A percentile compares a stretch with the other conserved stretches of the same genome.
Evolutionary conservation across 1,140 invertebrate species (phyloP).

Genomic region (Bombus huntii): DNA sequence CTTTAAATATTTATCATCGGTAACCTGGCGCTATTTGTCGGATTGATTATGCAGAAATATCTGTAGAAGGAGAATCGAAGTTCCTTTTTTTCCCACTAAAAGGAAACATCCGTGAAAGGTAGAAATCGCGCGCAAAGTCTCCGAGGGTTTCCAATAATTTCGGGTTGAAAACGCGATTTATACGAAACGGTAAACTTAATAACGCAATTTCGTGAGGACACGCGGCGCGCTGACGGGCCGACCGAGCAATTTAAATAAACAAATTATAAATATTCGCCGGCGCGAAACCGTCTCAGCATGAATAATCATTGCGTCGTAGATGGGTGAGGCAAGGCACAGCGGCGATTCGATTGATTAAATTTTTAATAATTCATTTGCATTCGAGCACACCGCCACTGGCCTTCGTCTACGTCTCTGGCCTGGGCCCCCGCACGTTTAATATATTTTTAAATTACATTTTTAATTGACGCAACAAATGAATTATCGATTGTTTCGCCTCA

Average conservation of each 20-base stretch:
- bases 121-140: constrained; percentile 52
- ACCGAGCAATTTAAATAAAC: constrained; percentile 81
- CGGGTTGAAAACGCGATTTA: constrained; percentile 73
- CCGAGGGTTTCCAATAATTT: constrained; percentile 67
- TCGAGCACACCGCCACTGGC: constrained; percentile 69
- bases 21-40: constrained; percentile 31
- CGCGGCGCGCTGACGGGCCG: constrained; percentile 69
- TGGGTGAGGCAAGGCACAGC: constrained; percentile 74
- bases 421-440: constrained; percentile 67
- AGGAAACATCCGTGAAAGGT: constrained; percentile 25
- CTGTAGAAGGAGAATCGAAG: not conserved
- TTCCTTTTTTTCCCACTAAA: constrained; percentile 6
- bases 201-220: constrained; percentile 77
- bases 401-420: constrained; percentile 33
- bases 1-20: constrained; percentile 25
- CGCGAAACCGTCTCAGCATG: constrained; percentile 80
- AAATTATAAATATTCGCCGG: constrained; percentile 82
- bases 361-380: constrained; percentile 83
- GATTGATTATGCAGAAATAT: constrained; percentile 38
- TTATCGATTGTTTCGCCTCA: constrained; percentile 74
- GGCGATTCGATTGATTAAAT: constrained; percentile 82
- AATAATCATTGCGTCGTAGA: constrained; percentile 81
- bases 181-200: constrained; percentile 79
- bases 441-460: constrained; percentile 81
- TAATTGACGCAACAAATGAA: constrained; percentile 78